phyloP scores from a whole-genome alignment of 2,113 vertebrate genomes.

The Gymnorhina tibicen region DNA sequence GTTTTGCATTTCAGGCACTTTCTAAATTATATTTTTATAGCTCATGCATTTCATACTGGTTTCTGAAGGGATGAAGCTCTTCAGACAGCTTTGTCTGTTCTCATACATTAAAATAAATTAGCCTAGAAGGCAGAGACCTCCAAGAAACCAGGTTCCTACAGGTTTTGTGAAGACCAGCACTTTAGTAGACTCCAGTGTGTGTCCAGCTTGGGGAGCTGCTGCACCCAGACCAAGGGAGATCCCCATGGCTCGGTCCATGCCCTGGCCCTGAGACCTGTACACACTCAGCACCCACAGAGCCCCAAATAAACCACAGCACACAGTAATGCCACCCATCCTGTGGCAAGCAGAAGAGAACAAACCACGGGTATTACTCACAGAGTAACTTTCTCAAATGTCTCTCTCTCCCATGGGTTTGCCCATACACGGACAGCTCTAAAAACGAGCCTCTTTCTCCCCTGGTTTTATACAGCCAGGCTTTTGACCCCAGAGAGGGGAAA shows the following conservation, averaged over 20 bases:
- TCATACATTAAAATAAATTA: neutral
- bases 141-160: neutral
- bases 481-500: neutral
- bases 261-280: neutral
- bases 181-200: neutral
- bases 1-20: neutral
- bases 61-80: neutral
- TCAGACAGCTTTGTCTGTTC: neutral
- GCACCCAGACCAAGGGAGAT: neutral
- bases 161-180: neutral
- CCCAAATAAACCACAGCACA: neutral
- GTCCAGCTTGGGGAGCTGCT: neutral
- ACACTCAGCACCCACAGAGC: neutral
- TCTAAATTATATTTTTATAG: neutral
- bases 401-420: neutral
- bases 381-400: neutral
- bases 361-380: neutral
- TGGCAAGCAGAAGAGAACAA: neutral
- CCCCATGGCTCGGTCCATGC: rapidly evolving
- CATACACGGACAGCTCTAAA: neutral
- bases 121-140: neutral
- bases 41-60: neutral
- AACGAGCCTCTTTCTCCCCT: neutral
- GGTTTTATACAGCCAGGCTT: neutral
- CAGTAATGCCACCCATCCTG: rapidly evolving